Evolutionary conservation across 2,113 vertebrate genomes (phyloP), one percentile per base, ranked within the genome.

Genomic region (Cyprinodon brontotheroides): DNA sequence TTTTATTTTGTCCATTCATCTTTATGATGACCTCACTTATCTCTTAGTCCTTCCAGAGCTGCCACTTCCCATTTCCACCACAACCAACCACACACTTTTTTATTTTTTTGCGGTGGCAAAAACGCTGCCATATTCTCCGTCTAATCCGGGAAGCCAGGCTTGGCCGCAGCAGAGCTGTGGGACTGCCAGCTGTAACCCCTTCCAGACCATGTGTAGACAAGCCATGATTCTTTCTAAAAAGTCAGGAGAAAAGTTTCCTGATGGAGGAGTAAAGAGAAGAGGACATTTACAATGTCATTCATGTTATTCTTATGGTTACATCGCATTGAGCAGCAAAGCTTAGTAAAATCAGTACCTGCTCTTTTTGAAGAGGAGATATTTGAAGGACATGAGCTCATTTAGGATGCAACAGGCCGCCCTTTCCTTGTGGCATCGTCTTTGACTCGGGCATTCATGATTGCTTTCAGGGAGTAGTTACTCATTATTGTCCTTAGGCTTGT

Each of bases 1-100:
- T 77, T 86, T 88, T 88, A 87, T 86, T 85, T 75, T 83, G 48
- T 81, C 80, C 81, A 89, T 92, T 92, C 79, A 89, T 94, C 89
- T 91, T 89, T 71, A 88, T 66, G 79, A 90, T 88, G 74, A 82
- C 82, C 84, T 86, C 90, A 86, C 89, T 91, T 92, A 92, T 93
- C 90, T 92, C 83, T 53, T 77, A 80, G 78, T 82, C 84, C 82
- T 69, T 74, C 80, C 88, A 87, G 83, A 87, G 86, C 89, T 72
- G 29, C 82, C 77, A 83, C 84, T 92, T 91, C 87, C 89, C 80
- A 86, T 85, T 86, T 48, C 70, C 77, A 77, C 92, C 90, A 37
- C 92, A 91, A 82, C 79, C 80, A 89, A 85, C 90, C 75, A 47
- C 63, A 65, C 39, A 22, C 41, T 41, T 62, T 47, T 61, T 80